phyloP scores from a whole-genome alignment of 2,113 vertebrate species.

The Poeciliopsis prolifica region DNA sequence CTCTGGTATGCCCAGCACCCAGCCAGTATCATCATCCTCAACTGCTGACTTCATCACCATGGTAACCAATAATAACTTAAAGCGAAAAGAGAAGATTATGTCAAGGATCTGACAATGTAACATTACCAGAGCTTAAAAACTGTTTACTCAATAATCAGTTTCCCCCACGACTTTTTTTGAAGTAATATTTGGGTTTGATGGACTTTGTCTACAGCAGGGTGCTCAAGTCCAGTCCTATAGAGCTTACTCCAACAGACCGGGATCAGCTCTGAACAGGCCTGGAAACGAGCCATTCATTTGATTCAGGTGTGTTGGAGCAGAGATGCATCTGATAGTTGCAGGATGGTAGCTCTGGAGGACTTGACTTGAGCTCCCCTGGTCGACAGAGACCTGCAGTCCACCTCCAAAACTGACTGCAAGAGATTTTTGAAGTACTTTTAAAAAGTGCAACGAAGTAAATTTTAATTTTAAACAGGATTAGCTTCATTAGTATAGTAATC shows the following conservation, averaged over 20 bases:
- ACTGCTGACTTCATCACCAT: slow-evolving; percentile 97
- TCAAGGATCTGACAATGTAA: background rate
- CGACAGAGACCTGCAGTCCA: background rate
- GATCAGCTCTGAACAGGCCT: too few species aligned
- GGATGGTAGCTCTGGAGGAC: too few species aligned
- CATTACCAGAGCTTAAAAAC: background rate
- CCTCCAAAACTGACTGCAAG: background rate
- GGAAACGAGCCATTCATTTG: too few species aligned
- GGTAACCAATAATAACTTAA: slow-evolving; percentile 48
- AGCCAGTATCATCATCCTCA: slow-evolving; percentile 95
- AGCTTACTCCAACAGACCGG: too few species aligned
- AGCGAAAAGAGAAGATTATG: background rate
- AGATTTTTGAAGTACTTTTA: too few species aligned
- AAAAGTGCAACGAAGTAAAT: too few species aligned
- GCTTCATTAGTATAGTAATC: too few species aligned
- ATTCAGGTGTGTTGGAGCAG: too few species aligned
- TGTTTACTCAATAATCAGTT: background rate
- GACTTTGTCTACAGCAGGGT: background rate
- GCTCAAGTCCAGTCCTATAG: too few species aligned
- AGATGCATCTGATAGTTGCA: too few species aligned
- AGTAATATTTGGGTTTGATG: background rate
- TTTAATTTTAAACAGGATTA: too few species aligned
- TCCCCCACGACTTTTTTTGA: background rate
- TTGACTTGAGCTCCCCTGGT: too few species aligned
- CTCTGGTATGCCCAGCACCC: slow-evolving; percentile 91